Conservation (phyloP, 1,140 invertebrate genomes). For the Macrocentrus cingulum region DNA sequence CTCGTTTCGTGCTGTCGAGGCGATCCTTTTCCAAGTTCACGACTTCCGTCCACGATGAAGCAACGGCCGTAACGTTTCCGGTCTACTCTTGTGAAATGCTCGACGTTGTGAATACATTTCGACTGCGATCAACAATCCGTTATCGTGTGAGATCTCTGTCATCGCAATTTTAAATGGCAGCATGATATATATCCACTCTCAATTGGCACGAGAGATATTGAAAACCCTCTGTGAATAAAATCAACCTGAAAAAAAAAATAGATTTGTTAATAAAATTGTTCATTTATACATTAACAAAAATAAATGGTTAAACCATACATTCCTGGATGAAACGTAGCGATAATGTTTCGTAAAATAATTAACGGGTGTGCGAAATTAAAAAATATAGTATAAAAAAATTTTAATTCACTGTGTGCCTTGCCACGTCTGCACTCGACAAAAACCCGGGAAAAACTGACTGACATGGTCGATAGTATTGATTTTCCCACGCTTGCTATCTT, state of each 20-base stretch:
- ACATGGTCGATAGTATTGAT: too few species aligned
- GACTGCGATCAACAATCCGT: neutral
- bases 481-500: too few species aligned
- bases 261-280: neutral
- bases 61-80: conserved; percentile 23
- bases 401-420: too few species aligned
- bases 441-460: too few species aligned
- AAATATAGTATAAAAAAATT: too few species aligned
- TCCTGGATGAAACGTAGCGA: too few species aligned
- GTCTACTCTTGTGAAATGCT: conserved; percentile 1
- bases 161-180: neutral
- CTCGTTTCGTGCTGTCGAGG: conserved; percentile 20
- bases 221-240: neutral
- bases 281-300: too few species aligned
- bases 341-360: too few species aligned
- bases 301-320: too few species aligned
- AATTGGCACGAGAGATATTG: neutral
- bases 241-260: neutral
- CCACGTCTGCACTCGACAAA: too few species aligned
- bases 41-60: conserved; percentile 27
- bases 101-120: conserved; percentile 13
- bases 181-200: neutral
- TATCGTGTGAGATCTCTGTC: conserved; percentile 10
- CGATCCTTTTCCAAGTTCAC: conserved; percentile 27
- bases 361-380: too few species aligned